A percentile compares a stretch with the other conserved stretches of the same genome.
Evolutionary conservation across 2,888 invertebrate genomes (phyloP).

Genomic region (Chamaedrilus cognettii): DNA sequence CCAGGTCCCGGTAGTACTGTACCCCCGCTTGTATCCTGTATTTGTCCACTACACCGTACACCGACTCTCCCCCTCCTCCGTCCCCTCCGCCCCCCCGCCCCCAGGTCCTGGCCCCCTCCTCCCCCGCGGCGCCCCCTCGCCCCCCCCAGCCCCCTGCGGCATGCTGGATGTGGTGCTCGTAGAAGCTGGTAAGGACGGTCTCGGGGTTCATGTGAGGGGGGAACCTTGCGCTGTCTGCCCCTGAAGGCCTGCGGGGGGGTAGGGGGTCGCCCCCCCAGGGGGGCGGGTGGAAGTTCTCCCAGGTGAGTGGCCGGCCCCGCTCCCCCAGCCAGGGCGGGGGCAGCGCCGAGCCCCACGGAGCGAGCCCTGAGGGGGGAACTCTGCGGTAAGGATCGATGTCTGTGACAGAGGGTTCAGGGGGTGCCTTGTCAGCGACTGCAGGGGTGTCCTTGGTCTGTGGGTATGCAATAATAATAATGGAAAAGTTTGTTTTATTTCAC

Average conservation of each 20-base stretch:
- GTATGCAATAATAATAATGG: too few relatives aligned
- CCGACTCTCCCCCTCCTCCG: neutral
- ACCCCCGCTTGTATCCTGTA: constrained; percentile 66
- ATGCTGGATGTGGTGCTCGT: constrained; percentile 8
- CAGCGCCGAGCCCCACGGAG: neutral
- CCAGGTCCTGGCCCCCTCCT: neutral
- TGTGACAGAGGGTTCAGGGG: neutral
- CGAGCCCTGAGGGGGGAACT: constrained; percentile 2
- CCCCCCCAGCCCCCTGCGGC: neutral
- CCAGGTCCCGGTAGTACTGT: constrained; percentile 91
- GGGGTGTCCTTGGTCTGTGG: too few relatives aligned
- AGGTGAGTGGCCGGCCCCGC: neutral
- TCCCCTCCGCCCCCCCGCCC: neutral
- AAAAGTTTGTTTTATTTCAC: too few relatives aligned
- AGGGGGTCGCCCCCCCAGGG: neutral
- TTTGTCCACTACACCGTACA: constrained; percentile 5
- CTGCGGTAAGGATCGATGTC: neutral
- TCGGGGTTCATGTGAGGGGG: constrained; percentile 5
- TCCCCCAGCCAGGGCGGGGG: neutral
- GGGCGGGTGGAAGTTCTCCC: neutral
- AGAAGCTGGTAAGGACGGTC: constrained; percentile 9
- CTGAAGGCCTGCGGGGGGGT: neutral
- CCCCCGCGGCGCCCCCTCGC: neutral
- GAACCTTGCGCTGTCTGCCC: neutral
- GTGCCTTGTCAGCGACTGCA: neutral